These are phyloP conservation scores for Bombus vancouverensis DNA, from an alignment of 1,140 invertebrate genomes.

Conservation along the genomic window DNA sequence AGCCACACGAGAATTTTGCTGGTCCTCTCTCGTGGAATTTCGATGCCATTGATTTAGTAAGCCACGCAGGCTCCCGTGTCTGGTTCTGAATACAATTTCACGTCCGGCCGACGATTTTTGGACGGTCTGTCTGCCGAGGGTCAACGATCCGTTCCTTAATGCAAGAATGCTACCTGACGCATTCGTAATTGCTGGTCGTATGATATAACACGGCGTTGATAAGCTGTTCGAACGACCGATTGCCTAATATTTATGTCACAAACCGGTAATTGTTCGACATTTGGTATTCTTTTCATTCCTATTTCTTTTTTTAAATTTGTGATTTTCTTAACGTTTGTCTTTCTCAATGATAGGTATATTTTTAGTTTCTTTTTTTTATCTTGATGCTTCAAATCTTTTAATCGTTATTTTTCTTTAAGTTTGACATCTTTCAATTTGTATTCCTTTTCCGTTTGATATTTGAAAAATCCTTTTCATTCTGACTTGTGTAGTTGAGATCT, in stretches of 20 bases:
- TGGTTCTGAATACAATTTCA: slow-evolving; percentile 44
- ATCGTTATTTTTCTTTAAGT: background rate
- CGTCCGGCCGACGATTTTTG: slow-evolving; percentile 46
- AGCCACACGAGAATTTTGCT: slow-evolving; percentile 25
- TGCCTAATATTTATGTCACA: too few species aligned
- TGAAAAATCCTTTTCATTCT: background rate
- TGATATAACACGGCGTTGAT: slow-evolving; percentile 19
- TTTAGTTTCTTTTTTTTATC: background rate
- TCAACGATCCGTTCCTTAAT: slow-evolving; percentile 39
- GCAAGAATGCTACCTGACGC: slow-evolving; percentile 16
- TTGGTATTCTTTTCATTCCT: too few species aligned
- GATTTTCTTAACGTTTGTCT: too few species aligned
- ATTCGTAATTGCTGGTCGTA: slow-evolving; percentile 3
- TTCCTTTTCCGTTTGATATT: background rate
- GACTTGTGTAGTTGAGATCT: too few species aligned
- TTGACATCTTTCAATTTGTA: background rate
- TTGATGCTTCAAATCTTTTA: background rate
- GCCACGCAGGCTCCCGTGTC: slow-evolving; percentile 15
- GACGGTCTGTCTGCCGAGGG: slow-evolving; percentile 19
- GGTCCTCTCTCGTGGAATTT: slow-evolving; percentile 17
- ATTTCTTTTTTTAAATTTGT: too few species aligned
- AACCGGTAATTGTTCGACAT: too few species aligned
- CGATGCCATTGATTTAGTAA: slow-evolving; percentile 30
- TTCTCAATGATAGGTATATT: too few species aligned
- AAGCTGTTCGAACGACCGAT: too few species aligned